phyloP scores from a whole-genome alignment of 2,113 vertebrate species.

The Ursus arctos region DNA sequence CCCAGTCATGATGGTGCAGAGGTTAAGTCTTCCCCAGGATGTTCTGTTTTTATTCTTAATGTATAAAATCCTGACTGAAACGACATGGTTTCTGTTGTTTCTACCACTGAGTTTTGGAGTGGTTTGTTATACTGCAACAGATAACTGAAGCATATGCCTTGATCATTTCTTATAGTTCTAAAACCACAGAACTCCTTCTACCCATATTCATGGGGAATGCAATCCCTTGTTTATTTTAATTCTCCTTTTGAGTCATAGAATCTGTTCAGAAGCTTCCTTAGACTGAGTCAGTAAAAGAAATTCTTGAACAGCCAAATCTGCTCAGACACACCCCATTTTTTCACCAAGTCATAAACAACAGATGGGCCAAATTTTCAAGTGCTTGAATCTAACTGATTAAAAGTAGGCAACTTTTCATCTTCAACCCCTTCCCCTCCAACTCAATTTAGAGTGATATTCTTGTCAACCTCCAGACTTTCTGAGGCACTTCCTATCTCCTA shows the following conservation, averaged over 20 bases:
- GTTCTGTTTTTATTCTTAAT: neutral
- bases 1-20: neutral
- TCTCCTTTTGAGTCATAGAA: neutral
- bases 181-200: neutral
- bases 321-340: neutral
- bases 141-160: neutral
- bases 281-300: neutral
- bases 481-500: neutral
- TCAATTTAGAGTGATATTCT: neutral
- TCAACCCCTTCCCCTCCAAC: neutral
- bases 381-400: neutral
- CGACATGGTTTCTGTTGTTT: neutral
- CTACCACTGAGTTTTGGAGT: neutral
- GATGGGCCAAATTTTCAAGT: neutral
- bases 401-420: neutral
- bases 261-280: constrained; percentile 6
- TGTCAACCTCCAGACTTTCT: neutral
- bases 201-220: neutral
- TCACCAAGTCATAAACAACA: neutral
- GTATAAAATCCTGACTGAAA: constrained; percentile 24
- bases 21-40: neutral
- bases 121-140: neutral
- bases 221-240: constrained; percentile 14
- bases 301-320: neutral
- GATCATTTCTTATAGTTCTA: constrained; percentile 10